These are phyloP conservation scores for Gadopsis bispinosus DNA, from an alignment of 2,797 vertebrate genomes.

Conservation along the genomic window DNA sequence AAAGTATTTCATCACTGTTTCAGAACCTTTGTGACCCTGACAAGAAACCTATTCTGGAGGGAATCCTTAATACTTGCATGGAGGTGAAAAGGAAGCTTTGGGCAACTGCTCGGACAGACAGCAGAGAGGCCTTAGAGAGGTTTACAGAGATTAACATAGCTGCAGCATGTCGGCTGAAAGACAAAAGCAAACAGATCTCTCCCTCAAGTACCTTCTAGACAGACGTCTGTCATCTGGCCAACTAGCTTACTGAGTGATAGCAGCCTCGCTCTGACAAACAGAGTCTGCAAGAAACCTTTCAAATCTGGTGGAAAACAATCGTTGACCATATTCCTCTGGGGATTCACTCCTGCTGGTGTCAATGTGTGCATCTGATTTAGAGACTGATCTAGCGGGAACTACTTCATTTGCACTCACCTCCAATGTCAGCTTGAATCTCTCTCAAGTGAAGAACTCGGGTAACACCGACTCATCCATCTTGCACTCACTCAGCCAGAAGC, in stretches of 20 bases:
- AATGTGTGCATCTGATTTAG: neutral
- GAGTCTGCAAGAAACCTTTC: slow-evolving; percentile 2
- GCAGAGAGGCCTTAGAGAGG: slow-evolving; percentile 27
- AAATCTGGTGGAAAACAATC: neutral
- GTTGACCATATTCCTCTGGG: neutral
- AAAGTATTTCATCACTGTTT: neutral
- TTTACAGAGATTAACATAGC: slow-evolving; percentile 64
- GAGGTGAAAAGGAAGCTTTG: slow-evolving; percentile 3
- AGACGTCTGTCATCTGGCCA: slow-evolving; percentile 72
- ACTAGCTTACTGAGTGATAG: slow-evolving; percentile 46
- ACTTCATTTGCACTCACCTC: neutral
- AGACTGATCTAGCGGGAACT: neutral
- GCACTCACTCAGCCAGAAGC: slow-evolving; percentile 58
- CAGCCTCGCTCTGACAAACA: neutral
- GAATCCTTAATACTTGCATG: neutral
- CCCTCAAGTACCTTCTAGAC: slow-evolving; percentile 72
- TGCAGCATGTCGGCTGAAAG: slow-evolving; percentile 73
- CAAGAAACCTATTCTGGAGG: neutral
- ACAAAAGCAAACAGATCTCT: slow-evolving; percentile 70
- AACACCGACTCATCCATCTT: slow-evolving; percentile 67
- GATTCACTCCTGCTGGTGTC: neutral
- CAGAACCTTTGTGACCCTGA: neutral
- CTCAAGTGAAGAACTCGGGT: slow-evolving; percentile 33
- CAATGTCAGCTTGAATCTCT: slow-evolving; percentile 17
- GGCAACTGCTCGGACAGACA: slow-evolving; percentile 15